Percentiles rank a stretch among this genome's conserved stretches.
phyloP scores from a whole-genome alignment of 2,888 invertebrate genomes.

The Drosophila setosimentum region DNA sequence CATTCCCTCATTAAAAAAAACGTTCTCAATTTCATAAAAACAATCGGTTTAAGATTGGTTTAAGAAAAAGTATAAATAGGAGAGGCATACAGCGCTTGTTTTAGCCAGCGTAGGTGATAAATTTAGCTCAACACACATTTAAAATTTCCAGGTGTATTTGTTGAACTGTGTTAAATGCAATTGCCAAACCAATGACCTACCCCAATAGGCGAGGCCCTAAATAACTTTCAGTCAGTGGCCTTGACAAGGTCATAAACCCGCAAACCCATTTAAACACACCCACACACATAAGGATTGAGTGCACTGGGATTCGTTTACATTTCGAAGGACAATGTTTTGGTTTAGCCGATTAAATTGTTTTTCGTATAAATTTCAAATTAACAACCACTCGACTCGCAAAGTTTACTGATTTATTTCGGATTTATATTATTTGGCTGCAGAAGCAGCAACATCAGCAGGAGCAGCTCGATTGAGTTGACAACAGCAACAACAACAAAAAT shows the following conservation, averaged over 20 bases:
- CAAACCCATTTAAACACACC: slow-evolving; percentile 13
- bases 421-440: slow-evolving; percentile 62
- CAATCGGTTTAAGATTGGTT: too few species aligned
- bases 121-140: neutral
- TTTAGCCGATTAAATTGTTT: slow-evolving; percentile 76
- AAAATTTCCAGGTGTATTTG: slow-evolving; percentile 4
- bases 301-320: slow-evolving; percentile 22
- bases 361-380: slow-evolving; percentile 81
- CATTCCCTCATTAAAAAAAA: too few species aligned
- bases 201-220: slow-evolving; percentile 40
- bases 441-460: slow-evolving; percentile 28
- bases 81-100: neutral
- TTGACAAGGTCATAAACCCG: slow-evolving; percentile 61
- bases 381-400: slow-evolving; percentile 71
- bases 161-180: slow-evolving; percentile 15
- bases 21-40: too few species aligned
- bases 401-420: slow-evolving; percentile 79
- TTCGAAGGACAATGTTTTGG: slow-evolving; percentile 48
- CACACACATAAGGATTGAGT: neutral
- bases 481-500: slow-evolving; percentile 47
- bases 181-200: slow-evolving; percentile 46
- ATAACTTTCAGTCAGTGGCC: slow-evolving; percentile 34
- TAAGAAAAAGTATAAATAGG: neutral
- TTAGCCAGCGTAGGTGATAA: slow-evolving; percentile 1
- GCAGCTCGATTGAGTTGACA: slow-evolving; percentile 45